Conservation (phyloP, 2,888 invertebrate genomes). For the Catocala sponsa region DNA sequence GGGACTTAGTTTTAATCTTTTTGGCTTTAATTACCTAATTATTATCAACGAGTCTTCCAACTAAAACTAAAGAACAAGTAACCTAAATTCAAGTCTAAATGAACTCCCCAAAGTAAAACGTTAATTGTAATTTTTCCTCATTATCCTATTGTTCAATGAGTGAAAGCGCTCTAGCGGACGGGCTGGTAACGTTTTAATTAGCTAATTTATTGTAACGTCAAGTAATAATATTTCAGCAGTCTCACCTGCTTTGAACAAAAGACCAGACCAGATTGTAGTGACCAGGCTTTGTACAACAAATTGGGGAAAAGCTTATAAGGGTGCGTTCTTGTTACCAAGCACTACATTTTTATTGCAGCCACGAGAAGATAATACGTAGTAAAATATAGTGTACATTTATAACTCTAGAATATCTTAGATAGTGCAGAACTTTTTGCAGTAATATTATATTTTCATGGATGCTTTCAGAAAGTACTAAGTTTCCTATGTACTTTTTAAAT, state of each 20-base stretch:
- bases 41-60: conserved; percentile 2
- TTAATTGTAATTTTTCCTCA: conserved; percentile 52
- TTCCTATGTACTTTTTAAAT: too few relatives aligned
- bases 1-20: too few relatives aligned
- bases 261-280: too few relatives aligned
- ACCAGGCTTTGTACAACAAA: conserved; percentile 45
- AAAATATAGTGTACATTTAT: too few relatives aligned
- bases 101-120: conserved; percentile 30
- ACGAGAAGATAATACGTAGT: too few relatives aligned
- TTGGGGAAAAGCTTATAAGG: conserved; percentile 34
- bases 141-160: conserved; percentile 45
- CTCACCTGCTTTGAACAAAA: conserved; percentile 26
- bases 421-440: too few relatives aligned
- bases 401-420: too few relatives aligned
- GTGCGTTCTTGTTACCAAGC: conserved; percentile 20
- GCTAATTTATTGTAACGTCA: conserved; percentile 46
- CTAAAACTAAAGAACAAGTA: conserved; percentile 14
- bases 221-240: conserved; percentile 41
- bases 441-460: too few relatives aligned
- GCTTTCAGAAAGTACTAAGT: too few relatives aligned
- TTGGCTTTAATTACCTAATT: not conserved
- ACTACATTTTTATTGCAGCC: not conserved
- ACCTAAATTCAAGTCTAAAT: conserved; percentile 12
- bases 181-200: conserved; percentile 40
- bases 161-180: conserved; percentile 24